Base-by-base conservation (phyloP, 2,797 vertebrate genomes). In the Thalassophryne amazonica region DNA sequence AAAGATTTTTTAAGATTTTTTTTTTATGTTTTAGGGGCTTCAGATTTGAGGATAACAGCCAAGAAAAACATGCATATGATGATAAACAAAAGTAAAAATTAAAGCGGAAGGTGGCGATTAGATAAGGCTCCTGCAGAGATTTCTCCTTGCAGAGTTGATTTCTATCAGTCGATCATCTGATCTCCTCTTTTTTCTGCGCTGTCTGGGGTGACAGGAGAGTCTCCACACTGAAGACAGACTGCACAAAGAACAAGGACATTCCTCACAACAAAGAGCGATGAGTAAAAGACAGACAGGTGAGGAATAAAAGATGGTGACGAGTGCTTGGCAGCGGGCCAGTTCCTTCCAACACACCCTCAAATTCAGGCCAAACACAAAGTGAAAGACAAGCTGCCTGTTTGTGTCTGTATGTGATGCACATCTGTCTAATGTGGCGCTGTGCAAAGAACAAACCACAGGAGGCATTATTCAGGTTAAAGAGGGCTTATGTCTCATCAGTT, bases 191-290 rank as follows among this genome's bases (percentile, higher is more conserved):
- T 10, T 14, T 54, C 10, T n/a, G 17, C 12, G 25, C 60, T 13
- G 45, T 54, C 53, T 40, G 35, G 48, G 38, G 18, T 36, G 24
- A 12, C 37, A 20, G 25, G 27, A 10, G 24, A 37, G 62, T 63
- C 42, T 66, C 37, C 46, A 66, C 45, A 31, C 32, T 60, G 27
- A 49, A 57, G 55, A 75, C 53, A 31, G 48, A 30, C 11, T 0
- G 20, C 39, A 71, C 48, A 71, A 52, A 61, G 63, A 74, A 66
- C 60, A 49, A 56, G 49, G 24, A 34, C 68, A 78, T 75, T 78
- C 68, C 64, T 72, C 23, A 12, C 23, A 40, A 68, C 56, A 55
- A 41, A 42, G 49, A 43, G 56, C 42, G 13, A 25, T 15, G 32
- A 18, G 20, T 10, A 15, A 34, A 12, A 17, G 29, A 43, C n/a